Conservation (phyloP, 1,140 invertebrate species). For the Agrilus planipennis region DNA sequence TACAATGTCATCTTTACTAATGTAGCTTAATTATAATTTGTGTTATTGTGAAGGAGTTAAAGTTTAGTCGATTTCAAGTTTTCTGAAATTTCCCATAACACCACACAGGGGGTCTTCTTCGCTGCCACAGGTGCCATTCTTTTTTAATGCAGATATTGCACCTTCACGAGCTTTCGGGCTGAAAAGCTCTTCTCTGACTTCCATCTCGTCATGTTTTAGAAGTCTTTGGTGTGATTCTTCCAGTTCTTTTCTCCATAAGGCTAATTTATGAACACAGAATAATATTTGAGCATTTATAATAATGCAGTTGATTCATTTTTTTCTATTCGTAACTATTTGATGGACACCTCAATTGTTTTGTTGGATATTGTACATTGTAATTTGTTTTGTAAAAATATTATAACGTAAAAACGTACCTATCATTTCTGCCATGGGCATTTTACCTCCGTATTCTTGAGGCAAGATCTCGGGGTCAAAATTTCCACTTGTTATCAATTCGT, state of each 20-base stretch:
- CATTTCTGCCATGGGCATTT: slow-evolving; percentile 71
- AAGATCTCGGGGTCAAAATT: slow-evolving; percentile 53
- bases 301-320: too few species aligned
- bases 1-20: too few species aligned
- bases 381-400: too few species aligned
- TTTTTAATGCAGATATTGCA: slow-evolving; percentile 52
- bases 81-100: slow-evolving; percentile 62
- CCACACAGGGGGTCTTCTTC: slow-evolving; percentile 52
- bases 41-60: too few species aligned
- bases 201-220: slow-evolving; percentile 41
- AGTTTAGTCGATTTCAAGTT: slow-evolving; percentile 62
- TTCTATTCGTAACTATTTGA: too few species aligned
- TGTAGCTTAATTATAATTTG: too few species aligned
- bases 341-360: too few species aligned
- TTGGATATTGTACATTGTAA: too few species aligned
- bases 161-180: slow-evolving; percentile 47
- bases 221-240: slow-evolving; percentile 34
- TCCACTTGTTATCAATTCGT: slow-evolving; percentile 40
- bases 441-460: slow-evolving; percentile 71
- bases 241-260: slow-evolving; percentile 40
- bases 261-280: too few species aligned
- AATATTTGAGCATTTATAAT: too few species aligned
- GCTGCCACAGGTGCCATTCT: slow-evolving; percentile 40
- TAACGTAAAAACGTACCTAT: slow-evolving; percentile 56
- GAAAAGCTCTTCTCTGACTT: slow-evolving; percentile 34